These are phyloP conservation scores for Clivina fossor DNA, from an alignment of 2,888 invertebrate species.

Conservation along the genomic window DNA sequence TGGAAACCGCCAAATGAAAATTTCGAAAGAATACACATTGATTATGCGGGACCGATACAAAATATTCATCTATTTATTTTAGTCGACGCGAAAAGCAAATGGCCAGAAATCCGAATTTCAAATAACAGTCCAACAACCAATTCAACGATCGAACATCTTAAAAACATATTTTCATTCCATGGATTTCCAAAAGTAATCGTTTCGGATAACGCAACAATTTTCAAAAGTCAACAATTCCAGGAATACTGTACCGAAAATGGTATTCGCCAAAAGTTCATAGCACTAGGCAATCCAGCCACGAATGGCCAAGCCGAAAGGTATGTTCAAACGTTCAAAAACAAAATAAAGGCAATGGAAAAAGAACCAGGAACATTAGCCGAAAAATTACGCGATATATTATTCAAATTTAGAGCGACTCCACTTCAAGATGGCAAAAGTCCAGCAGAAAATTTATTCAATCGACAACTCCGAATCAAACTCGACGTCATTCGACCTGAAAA, in stretches of 20 bases:
- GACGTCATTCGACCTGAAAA: too few relatives aligned
- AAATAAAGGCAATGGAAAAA: conserved; percentile 32
- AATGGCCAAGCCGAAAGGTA: conserved; percentile 42
- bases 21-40: conserved; percentile 35
- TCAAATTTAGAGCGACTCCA: neutral
- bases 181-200: conserved; percentile 41
- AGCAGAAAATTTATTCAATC: neutral
- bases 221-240: conserved; percentile 41
- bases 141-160: conserved; percentile 28
- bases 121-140: conserved; percentile 27
- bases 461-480: neutral
- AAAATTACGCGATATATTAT: neutral
- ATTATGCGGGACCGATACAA: conserved; percentile 37
- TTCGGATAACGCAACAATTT: conserved; percentile 42
- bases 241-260: conserved; percentile 38
- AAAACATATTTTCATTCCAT: conserved; percentile 35
- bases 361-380: conserved; percentile 15
- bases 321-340: conserved; percentile 40
- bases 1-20: conserved; percentile 35
- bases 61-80: conserved; percentile 37
- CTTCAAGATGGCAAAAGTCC: neutral
- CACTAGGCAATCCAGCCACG: conserved; percentile 40
- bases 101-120: conserved; percentile 35
- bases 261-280: conserved; percentile 35
- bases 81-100: conserved; percentile 40